A percentile compares a stretch with the other conserved stretches of the same genome.
Conservation (phyloP, 2,797 vertebrate genomes). For the Corythornis leucogaster region DNA sequence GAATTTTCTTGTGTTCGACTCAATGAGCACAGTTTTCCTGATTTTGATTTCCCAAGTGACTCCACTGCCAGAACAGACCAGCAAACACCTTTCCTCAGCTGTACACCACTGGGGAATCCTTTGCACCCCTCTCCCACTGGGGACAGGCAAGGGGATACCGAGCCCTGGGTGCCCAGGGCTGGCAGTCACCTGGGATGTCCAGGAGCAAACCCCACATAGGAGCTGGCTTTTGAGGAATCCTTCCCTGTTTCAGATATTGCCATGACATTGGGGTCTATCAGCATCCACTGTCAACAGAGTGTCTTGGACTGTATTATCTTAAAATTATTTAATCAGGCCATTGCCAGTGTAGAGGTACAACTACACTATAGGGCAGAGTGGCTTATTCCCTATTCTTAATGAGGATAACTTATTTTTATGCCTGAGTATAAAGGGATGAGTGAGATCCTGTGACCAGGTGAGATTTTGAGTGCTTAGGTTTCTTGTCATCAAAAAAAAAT, state of each 20-base stretch:
- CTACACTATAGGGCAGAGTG: background rate
- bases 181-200: background rate
- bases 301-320: rapidly evolving
- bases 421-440: background rate
- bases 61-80: background rate
- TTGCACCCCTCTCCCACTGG: background rate
- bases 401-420: background rate
- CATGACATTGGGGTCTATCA: background rate
- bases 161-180: background rate
- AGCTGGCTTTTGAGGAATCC: background rate
- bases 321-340: background rate
- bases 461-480: rapidly evolving
- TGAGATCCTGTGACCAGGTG: background rate
- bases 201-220: background rate
- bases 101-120: background rate
- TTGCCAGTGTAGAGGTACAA: background rate
- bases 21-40: background rate
- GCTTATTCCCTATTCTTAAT: background rate
- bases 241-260: background rate
- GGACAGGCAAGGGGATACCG: rapidly evolving
- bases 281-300: background rate
- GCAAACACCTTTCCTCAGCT: background rate
- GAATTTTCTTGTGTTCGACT: background rate
- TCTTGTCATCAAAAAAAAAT: background rate
- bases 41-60: background rate